These are phyloP conservation scores for Rhinoraja longicauda DNA, from an alignment of 2,797 vertebrate genomes.

Conservation along the genomic window DNA sequence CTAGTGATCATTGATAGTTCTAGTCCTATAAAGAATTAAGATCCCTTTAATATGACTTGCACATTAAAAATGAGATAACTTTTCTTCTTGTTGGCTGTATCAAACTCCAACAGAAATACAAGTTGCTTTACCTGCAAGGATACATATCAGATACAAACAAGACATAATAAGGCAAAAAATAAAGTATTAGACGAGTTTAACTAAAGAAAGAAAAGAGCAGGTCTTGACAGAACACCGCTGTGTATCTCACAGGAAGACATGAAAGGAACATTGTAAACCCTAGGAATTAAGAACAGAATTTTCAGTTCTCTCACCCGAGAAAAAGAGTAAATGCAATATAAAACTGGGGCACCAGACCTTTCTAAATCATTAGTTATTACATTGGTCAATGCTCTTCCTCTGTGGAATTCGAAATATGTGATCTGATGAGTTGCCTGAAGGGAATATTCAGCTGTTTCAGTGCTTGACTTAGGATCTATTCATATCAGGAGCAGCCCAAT, in stretches of 20 bases:
- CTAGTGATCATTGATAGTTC: neutral
- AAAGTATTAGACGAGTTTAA: neutral
- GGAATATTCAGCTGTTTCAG: neutral
- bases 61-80: neutral
- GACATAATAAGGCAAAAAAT: neutral
- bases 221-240: neutral
- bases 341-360: neutral
- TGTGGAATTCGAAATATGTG: neutral
- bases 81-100: neutral
- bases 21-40: neutral
- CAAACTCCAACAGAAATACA: neutral
- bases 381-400: neutral
- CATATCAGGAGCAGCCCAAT: neutral
- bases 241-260: neutral
- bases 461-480: neutral
- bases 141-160: neutral
- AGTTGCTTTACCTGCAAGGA: neutral
- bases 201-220: neutral
- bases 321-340: neutral
- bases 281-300: neutral
- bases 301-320: neutral
- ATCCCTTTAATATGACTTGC: no score
- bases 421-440: neutral
- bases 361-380: neutral
- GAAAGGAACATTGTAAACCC: neutral